Conservation (phyloP, 2,113 vertebrate species). For the Orthonyx spaldingii region DNA sequence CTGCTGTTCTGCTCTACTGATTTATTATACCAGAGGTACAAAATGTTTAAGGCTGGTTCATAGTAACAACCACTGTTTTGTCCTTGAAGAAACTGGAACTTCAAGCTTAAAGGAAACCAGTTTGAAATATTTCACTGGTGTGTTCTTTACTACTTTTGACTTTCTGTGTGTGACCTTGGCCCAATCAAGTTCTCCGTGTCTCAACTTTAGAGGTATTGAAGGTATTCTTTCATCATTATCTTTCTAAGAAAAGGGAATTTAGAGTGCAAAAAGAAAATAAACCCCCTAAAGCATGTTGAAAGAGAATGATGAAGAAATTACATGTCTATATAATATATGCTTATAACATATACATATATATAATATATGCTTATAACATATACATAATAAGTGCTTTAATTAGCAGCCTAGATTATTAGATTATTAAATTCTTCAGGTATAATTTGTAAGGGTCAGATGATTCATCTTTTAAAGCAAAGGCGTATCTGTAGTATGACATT, state of each 20-base stretch:
- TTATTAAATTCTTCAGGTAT: not conserved
- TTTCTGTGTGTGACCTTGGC: not conserved
- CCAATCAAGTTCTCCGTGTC: not conserved
- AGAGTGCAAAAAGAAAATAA: not conserved
- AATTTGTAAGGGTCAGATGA: not conserved
- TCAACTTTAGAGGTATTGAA: not conserved
- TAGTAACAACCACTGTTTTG: not conserved
- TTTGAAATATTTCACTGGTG: not conserved
- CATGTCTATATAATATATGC: not conserved
- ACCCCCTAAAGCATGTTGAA: not conserved
- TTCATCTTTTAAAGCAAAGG: not conserved
- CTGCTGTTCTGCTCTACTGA: not conserved
- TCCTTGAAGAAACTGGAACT: not conserved
- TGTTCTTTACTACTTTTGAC: not conserved
- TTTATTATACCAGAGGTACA: not conserved
- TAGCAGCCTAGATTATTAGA: not conserved
- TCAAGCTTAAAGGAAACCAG: not conserved
- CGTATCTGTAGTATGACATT: not conserved
- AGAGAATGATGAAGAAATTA: not conserved
- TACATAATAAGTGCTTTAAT: not conserved
- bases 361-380: not conserved
- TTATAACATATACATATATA: not conserved
- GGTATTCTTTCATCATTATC: not conserved
- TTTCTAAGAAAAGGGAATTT: not conserved
- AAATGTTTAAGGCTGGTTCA: not conserved